Base-by-base conservation (phyloP, 2,888 invertebrate species). In the Eudasyphora cyanicolor region DNA sequence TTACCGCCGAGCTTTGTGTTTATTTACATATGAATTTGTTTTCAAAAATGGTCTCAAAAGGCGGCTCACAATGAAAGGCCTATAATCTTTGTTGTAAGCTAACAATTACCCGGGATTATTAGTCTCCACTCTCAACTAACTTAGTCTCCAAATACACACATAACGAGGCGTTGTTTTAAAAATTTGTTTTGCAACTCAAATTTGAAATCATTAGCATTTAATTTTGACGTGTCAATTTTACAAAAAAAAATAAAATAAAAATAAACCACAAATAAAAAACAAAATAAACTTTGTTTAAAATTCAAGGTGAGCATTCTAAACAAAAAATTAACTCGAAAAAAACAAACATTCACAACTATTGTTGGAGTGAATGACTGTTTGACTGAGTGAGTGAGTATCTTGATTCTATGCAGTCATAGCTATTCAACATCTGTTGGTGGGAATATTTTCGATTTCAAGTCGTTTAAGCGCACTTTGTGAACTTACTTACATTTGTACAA, bases 251-350 rank as follows among this genome's bases (percentile, higher is more conserved):
- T 42, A 49, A 35, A 17, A 12, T 45, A 42, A 35, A 21, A 57
- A 57, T 7, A 35, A 21, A 24, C 10, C 57, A 12, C 27, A 57
- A 24, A 57, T 57, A 57, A 62, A 17, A 62, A 35, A 12, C 32
- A 35, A 62, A 35, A 32, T 38, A 35, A 38, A 38, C n/a, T 64
- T 64, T 38, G 17, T 64, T 64, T 38, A 45, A 76, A 62, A 5
- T 77, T 78, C 76, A 84, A 84, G 84, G 84, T 81, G 32, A 81
- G 78, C 71, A 79, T 70, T 78, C 62, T 62, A 77, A 76, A 75
- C 49, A 21, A 51, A 57, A 57, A 19, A 5, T 45, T 45, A 45
- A 45, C 45, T 45, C n/a, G 45, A 45, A 57, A 57, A 7, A 49
- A 54, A 12, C 12, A 57, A 57, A 57, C 57, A 57, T 57, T 57